Conservation (phyloP, 1,140 invertebrate genomes). For the Plodia interpunctella region DNA sequence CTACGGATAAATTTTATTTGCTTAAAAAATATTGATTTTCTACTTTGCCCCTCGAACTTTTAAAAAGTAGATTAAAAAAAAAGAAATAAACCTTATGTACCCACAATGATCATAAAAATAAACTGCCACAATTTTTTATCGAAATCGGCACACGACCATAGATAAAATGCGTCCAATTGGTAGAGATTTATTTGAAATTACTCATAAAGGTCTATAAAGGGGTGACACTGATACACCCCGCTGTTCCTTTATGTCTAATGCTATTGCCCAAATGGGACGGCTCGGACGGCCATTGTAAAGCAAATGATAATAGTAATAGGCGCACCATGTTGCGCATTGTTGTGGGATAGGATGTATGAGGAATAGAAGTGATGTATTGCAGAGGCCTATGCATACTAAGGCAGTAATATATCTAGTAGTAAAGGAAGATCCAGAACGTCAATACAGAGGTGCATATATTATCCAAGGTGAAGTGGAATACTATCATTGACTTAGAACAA, state of each 20-base stretch:
- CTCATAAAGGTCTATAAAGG: slow-evolving; percentile 39
- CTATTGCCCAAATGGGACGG: slow-evolving; percentile 55
- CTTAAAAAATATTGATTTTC: too few relatives aligned
- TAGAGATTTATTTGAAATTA: slow-evolving; percentile 4
- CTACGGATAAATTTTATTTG: too few relatives aligned
- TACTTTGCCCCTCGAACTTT: too few relatives aligned
- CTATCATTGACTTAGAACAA: too few relatives aligned
- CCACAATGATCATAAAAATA: neutral
- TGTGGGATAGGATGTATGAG: slow-evolving; percentile 37
- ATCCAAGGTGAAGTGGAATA: too few relatives aligned
- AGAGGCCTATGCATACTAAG: neutral
- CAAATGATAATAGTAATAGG: slow-evolving; percentile 67
- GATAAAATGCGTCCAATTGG: neutral
- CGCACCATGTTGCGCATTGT: slow-evolving; percentile 57
- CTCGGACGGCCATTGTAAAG: slow-evolving; percentile 43
- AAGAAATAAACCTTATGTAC: neutral
- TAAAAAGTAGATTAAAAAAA: neutral
- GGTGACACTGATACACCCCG: slow-evolving; percentile 64
- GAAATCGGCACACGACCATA: slow-evolving; percentile 1
- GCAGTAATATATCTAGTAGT: too few relatives aligned
- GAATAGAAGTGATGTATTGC: slow-evolving; percentile 24
- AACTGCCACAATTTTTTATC: neutral
- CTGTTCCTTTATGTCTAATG: slow-evolving; percentile 69
- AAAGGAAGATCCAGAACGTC: too few relatives aligned
- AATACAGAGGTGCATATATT: too few relatives aligned